These are phyloP conservation scores for Murina feae DNA, from an alignment of 2,113 vertebrate genomes.

Conservation along the genomic window DNA sequence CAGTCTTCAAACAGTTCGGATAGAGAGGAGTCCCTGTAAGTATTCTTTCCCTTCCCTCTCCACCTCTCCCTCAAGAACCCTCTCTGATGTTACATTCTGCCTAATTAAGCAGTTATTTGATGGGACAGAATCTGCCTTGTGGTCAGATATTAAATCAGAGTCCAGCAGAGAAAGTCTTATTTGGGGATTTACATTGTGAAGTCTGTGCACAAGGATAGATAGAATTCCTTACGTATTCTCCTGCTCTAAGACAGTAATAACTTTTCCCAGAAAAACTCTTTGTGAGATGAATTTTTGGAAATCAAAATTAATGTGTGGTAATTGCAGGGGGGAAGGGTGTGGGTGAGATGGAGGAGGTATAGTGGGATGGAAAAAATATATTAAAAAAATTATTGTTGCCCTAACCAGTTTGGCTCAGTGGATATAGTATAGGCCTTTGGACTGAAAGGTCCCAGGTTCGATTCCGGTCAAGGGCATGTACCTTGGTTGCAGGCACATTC, in stretches of 20 bases:
- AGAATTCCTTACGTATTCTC: neutral
- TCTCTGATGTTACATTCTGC: neutral
- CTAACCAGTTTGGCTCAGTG: too few species aligned
- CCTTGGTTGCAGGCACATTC: too few species aligned
- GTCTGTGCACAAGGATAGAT: neutral
- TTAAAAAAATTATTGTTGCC: too few species aligned
- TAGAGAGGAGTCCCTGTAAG: constrained; percentile 90
- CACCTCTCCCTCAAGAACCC: neutral
- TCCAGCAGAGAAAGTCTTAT: neutral
- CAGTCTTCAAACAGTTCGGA: constrained; percentile 82
- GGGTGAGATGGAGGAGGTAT: too few species aligned
- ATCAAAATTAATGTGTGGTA: neutral
- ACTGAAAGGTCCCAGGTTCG: too few species aligned
- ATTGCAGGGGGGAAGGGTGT: too few species aligned
- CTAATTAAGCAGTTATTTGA: neutral
- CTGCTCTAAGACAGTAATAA: neutral
- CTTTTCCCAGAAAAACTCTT: neutral
- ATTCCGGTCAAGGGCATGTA: too few species aligned
- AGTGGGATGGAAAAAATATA: too few species aligned
- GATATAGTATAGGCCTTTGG: too few species aligned
- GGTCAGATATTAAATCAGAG: neutral
- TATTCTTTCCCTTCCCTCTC: neutral
- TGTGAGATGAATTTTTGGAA: neutral
- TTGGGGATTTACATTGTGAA: neutral
- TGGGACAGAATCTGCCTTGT: neutral